Base-by-base conservation (phyloP, 2,113 vertebrate species). In the Epinephelus moara region DNA sequence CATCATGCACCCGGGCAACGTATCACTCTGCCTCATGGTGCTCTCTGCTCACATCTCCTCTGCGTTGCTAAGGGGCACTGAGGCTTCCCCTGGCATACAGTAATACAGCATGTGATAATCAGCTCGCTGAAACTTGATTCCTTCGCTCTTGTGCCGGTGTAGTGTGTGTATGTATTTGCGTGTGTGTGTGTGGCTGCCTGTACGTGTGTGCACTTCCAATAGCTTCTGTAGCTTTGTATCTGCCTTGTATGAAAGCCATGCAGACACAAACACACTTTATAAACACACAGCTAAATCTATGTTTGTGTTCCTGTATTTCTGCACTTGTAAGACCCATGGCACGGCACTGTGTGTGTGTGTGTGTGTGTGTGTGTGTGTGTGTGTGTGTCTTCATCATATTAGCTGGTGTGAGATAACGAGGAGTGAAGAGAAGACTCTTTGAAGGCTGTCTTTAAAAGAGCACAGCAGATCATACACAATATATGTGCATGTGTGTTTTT, bases 371-470 rank as follows among this genome's bases (percentile, higher is more conserved):
- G 59, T 13, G 49, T 10, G 66, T 21, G 42, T 3, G 13, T 45
- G 21, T 11, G 59, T 72, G 30, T 33, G 19, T 77, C 45, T 73
- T 64, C 57, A 66, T 70, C 27, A 56, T 70, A 79, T 91, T 85
- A 85, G 66, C 84, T 81, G 64, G 75, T 86, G 80, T 81, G 85
- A 87, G 89, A 86, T 92, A 94, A 92, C 72, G 47, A 89, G 89
- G 60, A 89, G 60, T 64, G 81, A 85, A 88, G 79, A 57, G 56
- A 75, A 91, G 78, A 81, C 56, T 73, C 85, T 92, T 92, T 93
- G 91, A 93, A 92, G 78, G 75, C 72, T 30, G 80, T 79, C 75
- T 90, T 91, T 90, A 85, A 87, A 93, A 87, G 82, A 84, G 81
- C 73, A 75, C 53, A 4, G 71, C 50, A 64, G 76, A 86, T 91